Base-by-base conservation (phyloP, 2,888 invertebrate species). In the Girardia tigrina region DNA sequence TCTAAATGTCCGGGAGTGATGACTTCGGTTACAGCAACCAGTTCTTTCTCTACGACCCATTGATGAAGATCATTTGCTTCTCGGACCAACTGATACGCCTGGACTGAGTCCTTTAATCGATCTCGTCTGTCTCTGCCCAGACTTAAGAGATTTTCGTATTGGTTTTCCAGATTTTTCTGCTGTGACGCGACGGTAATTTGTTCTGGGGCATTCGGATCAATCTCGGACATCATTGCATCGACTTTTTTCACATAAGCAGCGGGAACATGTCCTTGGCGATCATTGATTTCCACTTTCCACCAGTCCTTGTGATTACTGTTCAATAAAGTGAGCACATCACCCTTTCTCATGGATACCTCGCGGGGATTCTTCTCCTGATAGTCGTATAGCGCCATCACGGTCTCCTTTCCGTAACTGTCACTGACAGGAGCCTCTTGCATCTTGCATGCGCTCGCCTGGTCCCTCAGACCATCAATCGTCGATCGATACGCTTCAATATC, bases 221-320 rank as follows among this genome's bases (percentile, higher is more conserved):
- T 77, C 28, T 77, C 77, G 16, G 76, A 73, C 28, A 77, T 36
- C 28, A 29, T 72, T 12, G 95, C 92, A 82, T 98, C 98, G 79
- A 97, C 92, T 84, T 94, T 93, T 86, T 98, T 98, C 26, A 99
- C 95, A 84, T 97, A 99, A 0, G 95, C 95, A n/a, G 97, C 97
- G 0, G 95, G 95, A 0, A 97, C 95, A 83, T 97, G 97, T 20
- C 87, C 87, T 80, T 87, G 95, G 20, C 85, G 89, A 85, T 97
- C 95, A 84, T 95, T 95, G 26, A 95, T 94, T 84, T 97, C 95
- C 0, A 98, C 97, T 86, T 98, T 98, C 97, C 97, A 98, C 98
- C 98, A 98, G 85, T 99, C 98, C 89, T 98, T 97, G 86, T 98
- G 98, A 85, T 93, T 93, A 6, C 94, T 94, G 86, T 98, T 99